Evolutionary conservation across 1,140 invertebrate species (phyloP), one percentile per base, ranked within the genome.

Genomic region (Mylabris phalerata): DNA sequence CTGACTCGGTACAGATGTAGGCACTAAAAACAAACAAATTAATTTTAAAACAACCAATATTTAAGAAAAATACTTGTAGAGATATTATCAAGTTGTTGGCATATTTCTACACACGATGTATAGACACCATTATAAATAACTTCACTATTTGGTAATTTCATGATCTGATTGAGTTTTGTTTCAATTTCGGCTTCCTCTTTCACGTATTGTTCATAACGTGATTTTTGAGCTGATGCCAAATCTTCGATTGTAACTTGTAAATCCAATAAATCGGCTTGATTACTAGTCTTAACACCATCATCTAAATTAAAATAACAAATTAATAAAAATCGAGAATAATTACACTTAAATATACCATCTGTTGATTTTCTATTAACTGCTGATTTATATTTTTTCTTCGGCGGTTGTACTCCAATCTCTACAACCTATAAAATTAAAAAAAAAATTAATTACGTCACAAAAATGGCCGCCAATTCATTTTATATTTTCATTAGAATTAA

Each of bases 341-440:
- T 5, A n/a, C 2, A 9, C 9, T 42, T 10, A 42, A 42, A n/a
- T 9, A 24, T 68, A 9, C 67, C 69, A 61, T 71, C 70, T n/a
- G 69, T 65, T 10, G 70, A 71, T 59, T 72, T 72, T 50, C 32
- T 69, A 56, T 47, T 72, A 66, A 11, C 61, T 69, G 19, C 19
- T 24, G 69, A 45, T 57, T 68, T 68, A 51, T 72, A 71, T 48
- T 72, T 72, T 57, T 71, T 72, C 50, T 70, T 72, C 2, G 70
- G 68, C 1, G 57, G 44, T 13, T 55, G 39, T 19, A 55, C 42
- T 3, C 45, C 57, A 7, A 60, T 19, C 13, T 52, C 50, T n/a
- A 63, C 59, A 39, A 63, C 50, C 64, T 68, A 49, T 55, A 55
- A 9, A 42, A 42, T 3, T n/a, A 42, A 42, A 11, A 42, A n/a